Base-by-base conservation (phyloP, 2,113 vertebrate species). In the Neotoma lepida region DNA sequence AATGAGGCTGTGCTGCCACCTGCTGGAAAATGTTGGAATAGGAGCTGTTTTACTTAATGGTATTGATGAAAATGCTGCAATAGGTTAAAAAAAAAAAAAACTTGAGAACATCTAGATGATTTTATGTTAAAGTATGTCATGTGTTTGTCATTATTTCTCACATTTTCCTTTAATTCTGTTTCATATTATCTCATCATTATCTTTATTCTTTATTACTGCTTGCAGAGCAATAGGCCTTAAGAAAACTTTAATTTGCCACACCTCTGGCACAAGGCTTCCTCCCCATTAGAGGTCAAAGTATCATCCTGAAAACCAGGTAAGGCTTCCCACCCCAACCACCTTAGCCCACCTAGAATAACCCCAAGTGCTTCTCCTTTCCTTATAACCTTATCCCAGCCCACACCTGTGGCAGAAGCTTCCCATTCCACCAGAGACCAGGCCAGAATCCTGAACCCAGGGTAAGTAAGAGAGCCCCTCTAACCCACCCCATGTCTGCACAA, bases 1-100 rank as follows among this genome's bases (percentile, higher is more conserved):
- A 89, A 9, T 93, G 35, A 80, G 35, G 0, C 5, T 93, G 24
- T 95, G 87, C 91, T 96, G 15, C 84, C 97, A 95, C 64, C 97
- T 97, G 24, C 63, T 96, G 96, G 95, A 64, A 4, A 0, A 0
- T 8, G 0, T 33, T 14, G 18, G 61, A 91, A 94, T 68, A 87
- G 41, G 49, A 74, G 24, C 0, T 24, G 9, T 70, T 93, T 86
- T 51, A 9, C 73, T 61, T 6, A 46, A 54, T 17, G 14, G 12
- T 14, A 39, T 3, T n/a, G 24, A 61, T n/a, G 1, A 24, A 2
- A 13, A 39, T 6, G 46, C 20, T 41, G 7, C 33, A 64, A 35
- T 54, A 39, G 54, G 82, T 24, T n/a, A 70, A 89, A 70, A 66
- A 14, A 13, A 66, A 66, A 66, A 30, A 17, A n/a, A 63, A 44